These are phyloP conservation scores for Philereme vetulata DNA, from an alignment of 2,888 invertebrate species.

Conservation along the genomic window DNA sequence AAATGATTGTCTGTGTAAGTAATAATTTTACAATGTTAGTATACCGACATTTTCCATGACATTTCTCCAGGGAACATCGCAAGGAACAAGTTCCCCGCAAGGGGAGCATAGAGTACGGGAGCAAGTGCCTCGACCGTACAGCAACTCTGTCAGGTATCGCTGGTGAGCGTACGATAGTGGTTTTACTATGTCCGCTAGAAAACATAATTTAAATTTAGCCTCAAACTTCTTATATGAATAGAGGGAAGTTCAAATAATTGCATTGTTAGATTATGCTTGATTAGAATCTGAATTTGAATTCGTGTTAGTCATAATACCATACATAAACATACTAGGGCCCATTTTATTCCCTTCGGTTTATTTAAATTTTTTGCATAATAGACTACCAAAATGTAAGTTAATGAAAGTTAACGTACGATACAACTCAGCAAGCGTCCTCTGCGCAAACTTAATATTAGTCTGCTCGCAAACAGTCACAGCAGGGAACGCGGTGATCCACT, in stretches of 20 bases:
- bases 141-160: conserved; percentile 59
- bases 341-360: background rate
- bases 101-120: conserved; percentile 52
- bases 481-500: conserved; percentile 85
- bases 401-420: conserved; percentile 22
- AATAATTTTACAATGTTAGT: background rate
- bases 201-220: background rate
- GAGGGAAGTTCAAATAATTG: too few relatives aligned
- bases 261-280: too few relatives aligned
- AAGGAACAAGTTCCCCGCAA: conserved; percentile 58
- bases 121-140: conserved; percentile 57
- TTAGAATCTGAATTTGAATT: too few relatives aligned
- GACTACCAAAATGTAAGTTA: background rate
- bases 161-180: conserved; percentile 58
- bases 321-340: background rate
- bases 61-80: conserved; percentile 59
- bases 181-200: conserved; percentile 53
- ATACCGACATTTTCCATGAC: conserved; percentile 56
- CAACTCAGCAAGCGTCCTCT: conserved; percentile 45
- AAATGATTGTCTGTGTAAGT: conserved; percentile 23
- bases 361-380: too few relatives aligned
- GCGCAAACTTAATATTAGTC: conserved; percentile 52
- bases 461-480: conserved; percentile 85
- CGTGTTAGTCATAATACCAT: too few relatives aligned
- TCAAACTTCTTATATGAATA: background rate